Evolutionary conservation across 2,113 vertebrate genomes (phyloP).

Genomic region (Centropus unirufus): DNA sequence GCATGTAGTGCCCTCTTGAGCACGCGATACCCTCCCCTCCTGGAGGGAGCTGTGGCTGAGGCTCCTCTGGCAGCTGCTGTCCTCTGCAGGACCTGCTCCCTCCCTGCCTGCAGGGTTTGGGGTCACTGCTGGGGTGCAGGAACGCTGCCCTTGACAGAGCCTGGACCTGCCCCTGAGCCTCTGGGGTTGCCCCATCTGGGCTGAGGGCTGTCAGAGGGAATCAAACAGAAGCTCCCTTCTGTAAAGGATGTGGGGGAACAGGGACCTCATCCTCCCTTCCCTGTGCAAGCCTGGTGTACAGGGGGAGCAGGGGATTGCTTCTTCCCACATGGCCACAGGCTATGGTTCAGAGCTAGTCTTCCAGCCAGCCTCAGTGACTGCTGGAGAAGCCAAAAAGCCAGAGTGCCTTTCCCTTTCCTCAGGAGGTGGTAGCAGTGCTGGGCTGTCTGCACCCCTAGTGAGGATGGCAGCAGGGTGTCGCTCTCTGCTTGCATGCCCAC

Average conservation of each 20-base stretch:
- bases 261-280: neutral
- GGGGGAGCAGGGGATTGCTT: neutral
- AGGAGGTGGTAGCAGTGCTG: neutral
- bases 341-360: neutral
- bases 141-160: neutral
- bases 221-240: neutral
- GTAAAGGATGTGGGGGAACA: neutral
- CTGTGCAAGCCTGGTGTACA: neutral
- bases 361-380: neutral
- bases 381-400: neutral
- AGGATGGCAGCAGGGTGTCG: neutral
- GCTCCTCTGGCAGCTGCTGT: neutral
- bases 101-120: neutral
- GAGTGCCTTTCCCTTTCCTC: neutral
- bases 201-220: neutral
- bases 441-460: neutral
- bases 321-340: accelerated
- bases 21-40: neutral
- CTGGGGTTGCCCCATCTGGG: neutral
- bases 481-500: neutral
- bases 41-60: neutral
- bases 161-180: neutral
- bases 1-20: accelerated
- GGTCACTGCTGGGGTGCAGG: neutral
- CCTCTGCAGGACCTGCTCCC: neutral